phyloP scores from a whole-genome alignment of 2,113 vertebrate species.

The Platanista minor region DNA sequence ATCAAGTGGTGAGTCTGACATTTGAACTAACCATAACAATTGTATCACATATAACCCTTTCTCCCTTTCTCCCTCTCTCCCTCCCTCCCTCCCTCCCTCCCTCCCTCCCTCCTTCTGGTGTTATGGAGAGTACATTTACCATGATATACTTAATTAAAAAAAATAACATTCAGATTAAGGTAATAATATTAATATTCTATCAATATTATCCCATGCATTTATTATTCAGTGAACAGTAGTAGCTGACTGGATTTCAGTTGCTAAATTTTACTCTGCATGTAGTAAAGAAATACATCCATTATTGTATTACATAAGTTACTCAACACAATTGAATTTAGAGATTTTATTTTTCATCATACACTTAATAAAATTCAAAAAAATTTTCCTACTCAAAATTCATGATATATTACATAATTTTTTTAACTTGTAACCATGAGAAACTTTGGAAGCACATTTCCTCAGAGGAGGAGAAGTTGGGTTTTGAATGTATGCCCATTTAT shows the following conservation, averaged over 20 bases:
- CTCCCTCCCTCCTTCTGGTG: neutral
- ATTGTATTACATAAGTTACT: slow-evolving; percentile 7
- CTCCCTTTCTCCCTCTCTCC: neutral
- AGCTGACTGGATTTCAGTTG: neutral
- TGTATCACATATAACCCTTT: neutral
- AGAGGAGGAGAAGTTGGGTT: slow-evolving; percentile 36
- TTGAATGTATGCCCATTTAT: slow-evolving; percentile 35
- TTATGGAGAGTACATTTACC: neutral
- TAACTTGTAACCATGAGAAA: slow-evolving; percentile 3
- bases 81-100: too few species aligned
- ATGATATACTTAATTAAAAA: neutral
- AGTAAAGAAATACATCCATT: neutral
- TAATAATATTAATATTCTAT: neutral
- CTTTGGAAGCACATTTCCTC: slow-evolving; percentile 35
- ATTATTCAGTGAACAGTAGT: neutral
- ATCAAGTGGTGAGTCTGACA: neutral
- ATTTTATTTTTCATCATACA: slow-evolving; percentile 32
- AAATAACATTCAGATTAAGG: neutral
- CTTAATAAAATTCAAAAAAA: slow-evolving; percentile 12
- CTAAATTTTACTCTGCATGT: slow-evolving; percentile 10
- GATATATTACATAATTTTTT: neutral
- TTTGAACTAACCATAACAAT: neutral
- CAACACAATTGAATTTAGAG: neutral
- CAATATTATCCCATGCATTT: neutral
- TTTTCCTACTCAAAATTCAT: neutral